These are phyloP conservation scores for Phylloscopus trochilus DNA, from an alignment of 2,113 vertebrate species.

Conservation along the genomic window DNA sequence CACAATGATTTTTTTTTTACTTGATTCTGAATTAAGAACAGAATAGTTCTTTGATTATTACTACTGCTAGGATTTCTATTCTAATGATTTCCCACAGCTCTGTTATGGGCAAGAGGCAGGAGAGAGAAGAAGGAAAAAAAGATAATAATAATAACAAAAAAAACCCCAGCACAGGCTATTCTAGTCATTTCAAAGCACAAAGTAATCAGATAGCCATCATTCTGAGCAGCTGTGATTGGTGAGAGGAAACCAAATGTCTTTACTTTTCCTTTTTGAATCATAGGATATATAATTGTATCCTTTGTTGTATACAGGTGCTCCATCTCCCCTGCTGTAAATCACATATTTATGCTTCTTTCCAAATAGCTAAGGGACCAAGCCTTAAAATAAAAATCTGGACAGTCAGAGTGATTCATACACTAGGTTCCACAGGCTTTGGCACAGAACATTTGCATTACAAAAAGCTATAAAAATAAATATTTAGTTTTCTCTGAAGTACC, in stretches of 20 bases:
- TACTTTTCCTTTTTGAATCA: not conserved
- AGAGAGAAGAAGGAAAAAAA: not conserved
- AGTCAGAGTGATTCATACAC: not conserved
- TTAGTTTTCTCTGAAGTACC: not conserved
- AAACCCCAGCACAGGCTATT: not conserved
- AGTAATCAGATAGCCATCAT: conserved; percentile 7
- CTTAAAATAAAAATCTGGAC: not conserved
- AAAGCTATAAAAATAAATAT: not conserved
- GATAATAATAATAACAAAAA: not conserved
- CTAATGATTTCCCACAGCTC: not conserved
- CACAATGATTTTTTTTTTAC: not conserved
- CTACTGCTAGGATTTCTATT: not conserved
- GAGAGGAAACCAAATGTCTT: not conserved
- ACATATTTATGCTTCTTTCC: not conserved
- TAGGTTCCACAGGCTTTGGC: not conserved
- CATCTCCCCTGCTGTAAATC: not conserved
- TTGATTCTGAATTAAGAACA: not conserved
- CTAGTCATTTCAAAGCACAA: not conserved
- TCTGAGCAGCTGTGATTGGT: not conserved
- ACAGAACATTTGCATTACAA: not conserved
- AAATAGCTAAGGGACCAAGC: not conserved
- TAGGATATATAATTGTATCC: not conserved
- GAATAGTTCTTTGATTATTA: conserved; percentile 24
- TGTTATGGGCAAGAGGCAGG: not conserved
- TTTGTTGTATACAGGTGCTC: not conserved